Percentiles rank a stretch among this genome's conserved stretches.
Conservation (phyloP, 2,797 vertebrate genomes). For the Eulemur mongoz region DNA sequence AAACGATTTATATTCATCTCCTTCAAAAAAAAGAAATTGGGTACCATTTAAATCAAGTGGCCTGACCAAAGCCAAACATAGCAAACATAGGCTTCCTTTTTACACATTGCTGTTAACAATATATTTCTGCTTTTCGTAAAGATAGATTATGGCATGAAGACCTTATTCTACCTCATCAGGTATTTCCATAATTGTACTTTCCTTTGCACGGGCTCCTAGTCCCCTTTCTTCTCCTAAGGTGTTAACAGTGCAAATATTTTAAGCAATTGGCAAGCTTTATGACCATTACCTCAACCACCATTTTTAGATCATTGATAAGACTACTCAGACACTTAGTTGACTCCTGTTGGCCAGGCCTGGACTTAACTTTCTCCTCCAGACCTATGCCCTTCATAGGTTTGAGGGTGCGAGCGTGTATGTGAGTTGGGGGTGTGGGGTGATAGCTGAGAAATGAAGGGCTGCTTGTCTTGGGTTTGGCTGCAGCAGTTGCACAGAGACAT, state of each 20-base stretch:
- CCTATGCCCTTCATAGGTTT: neutral
- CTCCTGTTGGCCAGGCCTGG: neutral
- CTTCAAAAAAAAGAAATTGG: neutral
- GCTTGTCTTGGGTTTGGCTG: neutral
- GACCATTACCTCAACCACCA: neutral
- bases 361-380: neutral
- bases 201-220: neutral
- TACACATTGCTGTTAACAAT: constrained; percentile 12
- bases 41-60: neutral
- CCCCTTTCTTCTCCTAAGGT: neutral
- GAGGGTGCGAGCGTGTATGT: neutral
- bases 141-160: neutral
- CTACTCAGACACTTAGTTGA: neutral
- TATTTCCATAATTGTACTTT: neutral
- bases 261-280: neutral
- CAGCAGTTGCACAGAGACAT: neutral
- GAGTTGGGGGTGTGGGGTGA: neutral
- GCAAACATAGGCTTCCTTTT: neutral
- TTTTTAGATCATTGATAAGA: constrained; percentile 2
- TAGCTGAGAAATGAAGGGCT: neutral
- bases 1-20: neutral
- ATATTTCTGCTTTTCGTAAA: constrained; percentile 16
- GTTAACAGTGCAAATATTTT: neutral
- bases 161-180: neutral
- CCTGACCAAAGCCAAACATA: neutral